Conservation (phyloP, 2,797 vertebrate genomes). For the Octomys mimax region DNA sequence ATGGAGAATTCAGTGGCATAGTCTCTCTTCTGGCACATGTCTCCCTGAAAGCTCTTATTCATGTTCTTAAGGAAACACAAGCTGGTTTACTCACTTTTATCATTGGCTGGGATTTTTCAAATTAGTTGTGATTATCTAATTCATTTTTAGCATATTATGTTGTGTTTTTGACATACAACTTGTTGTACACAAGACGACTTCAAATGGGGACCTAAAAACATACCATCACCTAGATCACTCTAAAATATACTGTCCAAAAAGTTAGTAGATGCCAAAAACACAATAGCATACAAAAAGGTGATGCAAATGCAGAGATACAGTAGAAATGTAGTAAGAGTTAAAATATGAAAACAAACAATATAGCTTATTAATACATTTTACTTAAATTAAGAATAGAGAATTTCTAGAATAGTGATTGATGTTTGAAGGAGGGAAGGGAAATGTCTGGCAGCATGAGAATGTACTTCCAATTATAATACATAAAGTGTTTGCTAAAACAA, state of each 20-base stretch:
- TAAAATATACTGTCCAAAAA: neutral
- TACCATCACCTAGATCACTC: neutral
- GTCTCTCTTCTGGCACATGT: neutral
- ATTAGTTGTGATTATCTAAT: neutral
- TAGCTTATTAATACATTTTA: neutral
- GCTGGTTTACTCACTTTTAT: neutral
- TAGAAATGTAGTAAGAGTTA: neutral
- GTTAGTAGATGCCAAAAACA: slow-evolving; percentile 12
- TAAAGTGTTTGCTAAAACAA: neutral
- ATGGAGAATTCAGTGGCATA: neutral
- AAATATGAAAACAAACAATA: neutral
- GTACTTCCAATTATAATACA: neutral
- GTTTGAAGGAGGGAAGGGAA: neutral
- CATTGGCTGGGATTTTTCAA: neutral
- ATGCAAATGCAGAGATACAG: neutral
- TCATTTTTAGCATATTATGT: neutral
- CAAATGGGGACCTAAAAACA: neutral
- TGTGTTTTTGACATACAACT: neutral
- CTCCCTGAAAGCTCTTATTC: neutral
- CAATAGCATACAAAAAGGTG: neutral
- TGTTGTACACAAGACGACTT: neutral
- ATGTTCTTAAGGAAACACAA: neutral
- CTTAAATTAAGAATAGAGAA: neutral
- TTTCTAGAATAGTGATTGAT: neutral
- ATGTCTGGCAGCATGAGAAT: neutral